Conservation (phyloP, 1,140 invertebrate species). For the Heliconius melpomene region DNA sequence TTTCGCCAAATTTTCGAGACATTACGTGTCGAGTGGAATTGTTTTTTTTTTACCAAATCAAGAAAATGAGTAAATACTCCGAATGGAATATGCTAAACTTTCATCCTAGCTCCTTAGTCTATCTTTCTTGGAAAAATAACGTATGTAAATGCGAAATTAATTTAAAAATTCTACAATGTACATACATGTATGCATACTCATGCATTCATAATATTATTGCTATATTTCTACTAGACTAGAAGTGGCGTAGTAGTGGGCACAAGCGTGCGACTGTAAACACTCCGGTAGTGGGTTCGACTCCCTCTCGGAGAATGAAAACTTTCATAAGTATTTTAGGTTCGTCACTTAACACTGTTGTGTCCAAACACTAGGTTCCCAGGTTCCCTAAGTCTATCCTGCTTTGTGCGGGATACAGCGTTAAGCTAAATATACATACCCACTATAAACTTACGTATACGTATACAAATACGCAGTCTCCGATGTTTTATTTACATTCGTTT, state of each 20-base stretch:
- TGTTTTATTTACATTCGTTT: slow-evolving; percentile 60
- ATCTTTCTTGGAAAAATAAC: slow-evolving; percentile 42
- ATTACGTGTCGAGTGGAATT: no score
- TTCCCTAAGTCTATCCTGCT: neutral
- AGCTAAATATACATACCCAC: neutral
- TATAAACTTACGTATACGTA: neutral
- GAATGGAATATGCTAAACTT: no score
- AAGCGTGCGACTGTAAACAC: no score
- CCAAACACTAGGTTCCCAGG: neutral
- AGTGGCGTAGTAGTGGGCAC: no score
- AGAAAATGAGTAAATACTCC: no score
- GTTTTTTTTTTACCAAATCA: no score
- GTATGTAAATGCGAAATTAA: slow-evolving; percentile 71
- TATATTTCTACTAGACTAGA: neutral
- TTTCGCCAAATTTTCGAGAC: no score
- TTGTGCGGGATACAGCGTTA: neutral
- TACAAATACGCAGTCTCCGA: slow-evolving; percentile 8
- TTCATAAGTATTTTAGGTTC: no score
- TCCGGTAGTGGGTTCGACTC: no score
- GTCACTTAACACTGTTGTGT: neutral
- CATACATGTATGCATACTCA: neutral
- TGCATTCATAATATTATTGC: slow-evolving; percentile 59
- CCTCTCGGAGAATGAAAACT: no score
- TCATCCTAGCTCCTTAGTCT: neutral
- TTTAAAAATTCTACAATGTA: slow-evolving; percentile 59